Conservation (phyloP, 2,888 invertebrate genomes). For the Parapristionchus giblindavisi region DNA sequence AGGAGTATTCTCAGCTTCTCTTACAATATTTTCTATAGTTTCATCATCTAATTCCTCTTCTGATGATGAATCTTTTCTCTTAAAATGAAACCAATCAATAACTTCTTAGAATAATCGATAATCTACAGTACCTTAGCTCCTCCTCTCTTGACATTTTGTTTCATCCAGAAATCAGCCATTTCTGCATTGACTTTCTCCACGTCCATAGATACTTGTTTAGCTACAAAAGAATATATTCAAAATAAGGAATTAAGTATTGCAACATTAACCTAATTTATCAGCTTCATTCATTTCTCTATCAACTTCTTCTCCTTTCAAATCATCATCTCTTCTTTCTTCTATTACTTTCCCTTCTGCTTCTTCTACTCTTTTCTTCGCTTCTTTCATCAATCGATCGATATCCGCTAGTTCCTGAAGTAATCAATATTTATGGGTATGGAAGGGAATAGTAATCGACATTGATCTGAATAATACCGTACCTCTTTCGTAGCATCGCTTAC, state of each 20-base stretch:
- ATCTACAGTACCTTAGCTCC: not conserved
- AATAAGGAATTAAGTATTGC: not conserved
- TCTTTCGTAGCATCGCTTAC: slow-evolving; percentile 30
- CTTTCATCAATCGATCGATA: slow-evolving; percentile 35
- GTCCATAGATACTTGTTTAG: slow-evolving; percentile 53
- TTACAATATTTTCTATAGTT: slow-evolving; percentile 48
- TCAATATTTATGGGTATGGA: not conserved
- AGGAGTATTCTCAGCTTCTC: slow-evolving; percentile 51
- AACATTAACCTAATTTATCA: not conserved
- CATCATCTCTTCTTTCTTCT: not conserved
- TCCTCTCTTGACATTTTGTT: slow-evolving; percentile 44
- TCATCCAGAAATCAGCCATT: slow-evolving; percentile 51
- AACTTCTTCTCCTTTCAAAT: not conserved
- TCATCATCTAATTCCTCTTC: slow-evolving; percentile 52
- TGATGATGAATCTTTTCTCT: slow-evolving; percentile 40
- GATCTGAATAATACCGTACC: no score
- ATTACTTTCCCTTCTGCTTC: slow-evolving; percentile 9
- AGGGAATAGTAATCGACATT: no score
- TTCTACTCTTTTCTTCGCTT: slow-evolving; percentile 24
- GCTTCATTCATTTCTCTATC: slow-evolving; percentile 32
- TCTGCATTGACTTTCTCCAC: slow-evolving; percentile 48
- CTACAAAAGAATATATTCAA: slow-evolving; percentile 41
- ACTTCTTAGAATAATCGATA: not conserved
- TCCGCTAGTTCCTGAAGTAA: slow-evolving; percentile 25
- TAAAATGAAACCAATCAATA: not conserved